These are phyloP conservation scores for Mycteria americana DNA, from an alignment of 2,797 vertebrate genomes.

Conservation along the genomic window DNA sequence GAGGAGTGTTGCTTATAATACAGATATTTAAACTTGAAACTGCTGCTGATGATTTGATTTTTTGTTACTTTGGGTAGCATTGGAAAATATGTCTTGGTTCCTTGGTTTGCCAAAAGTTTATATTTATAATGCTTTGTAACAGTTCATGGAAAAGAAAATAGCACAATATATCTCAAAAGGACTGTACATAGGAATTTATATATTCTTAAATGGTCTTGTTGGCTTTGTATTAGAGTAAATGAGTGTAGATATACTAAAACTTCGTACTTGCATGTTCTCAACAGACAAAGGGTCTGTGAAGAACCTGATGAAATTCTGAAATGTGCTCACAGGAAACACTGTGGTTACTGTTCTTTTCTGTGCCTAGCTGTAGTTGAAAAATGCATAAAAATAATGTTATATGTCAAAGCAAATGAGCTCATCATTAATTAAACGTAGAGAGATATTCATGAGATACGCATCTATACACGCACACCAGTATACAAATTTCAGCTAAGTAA, in stretches of 20 bases:
- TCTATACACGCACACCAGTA: background rate
- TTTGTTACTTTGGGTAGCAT: background rate
- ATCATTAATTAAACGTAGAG: background rate
- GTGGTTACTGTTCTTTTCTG: background rate
- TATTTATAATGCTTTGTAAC: background rate
- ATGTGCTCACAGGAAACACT: background rate
- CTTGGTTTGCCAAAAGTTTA: background rate
- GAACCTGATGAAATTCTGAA: conserved; percentile 24
- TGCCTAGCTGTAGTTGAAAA: background rate
- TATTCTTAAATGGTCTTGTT: background rate
- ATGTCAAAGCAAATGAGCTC: conserved; percentile 2
- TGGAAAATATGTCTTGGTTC: background rate
- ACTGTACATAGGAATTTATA: background rate
- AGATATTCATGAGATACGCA: background rate
- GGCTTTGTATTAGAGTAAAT: background rate
- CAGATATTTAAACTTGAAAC: background rate
- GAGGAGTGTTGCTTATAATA: background rate
- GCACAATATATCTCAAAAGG: background rate
- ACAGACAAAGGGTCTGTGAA: conserved; percentile 20
- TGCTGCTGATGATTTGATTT: background rate
- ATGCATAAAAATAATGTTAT: background rate
- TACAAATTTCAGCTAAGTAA: conserved; percentile 19
- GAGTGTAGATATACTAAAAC: background rate
- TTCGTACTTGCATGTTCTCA: background rate
- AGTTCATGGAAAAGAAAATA: background rate